A percentile compares a stretch with the other conserved stretches of the same genome.
Evolutionary conservation across 2,113 vertebrate species (phyloP).

Genomic region (Mus musculus): DNA sequence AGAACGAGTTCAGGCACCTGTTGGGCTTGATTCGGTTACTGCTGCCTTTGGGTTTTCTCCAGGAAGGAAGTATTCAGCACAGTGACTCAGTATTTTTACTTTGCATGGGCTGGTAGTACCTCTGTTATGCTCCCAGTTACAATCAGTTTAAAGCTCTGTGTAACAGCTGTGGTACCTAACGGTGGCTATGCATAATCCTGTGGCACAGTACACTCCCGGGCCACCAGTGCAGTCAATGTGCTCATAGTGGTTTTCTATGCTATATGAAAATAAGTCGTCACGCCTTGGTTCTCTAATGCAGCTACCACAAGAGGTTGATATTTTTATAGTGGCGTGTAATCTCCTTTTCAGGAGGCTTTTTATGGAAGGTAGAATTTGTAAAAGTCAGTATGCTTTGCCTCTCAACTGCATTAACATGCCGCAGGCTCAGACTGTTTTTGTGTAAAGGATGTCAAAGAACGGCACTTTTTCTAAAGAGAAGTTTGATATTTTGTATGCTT

Average conservation of each 20-base stretch:
- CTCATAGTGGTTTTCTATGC: slow-evolving; percentile 82
- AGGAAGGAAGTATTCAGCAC: slow-evolving; percentile 78
- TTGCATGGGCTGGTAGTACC: slow-evolving; percentile 81
- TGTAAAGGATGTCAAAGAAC: slow-evolving; percentile 90
- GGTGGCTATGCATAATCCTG: slow-evolving; percentile 73
- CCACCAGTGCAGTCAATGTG: slow-evolving; percentile 75
- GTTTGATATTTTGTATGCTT: slow-evolving; percentile 93
- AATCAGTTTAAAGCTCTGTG: slow-evolving; percentile 71
- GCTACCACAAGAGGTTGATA: slow-evolving; percentile 85
- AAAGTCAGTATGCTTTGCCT: slow-evolving; percentile 87
- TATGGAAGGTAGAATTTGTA: slow-evolving; percentile 86
- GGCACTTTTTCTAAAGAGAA: slow-evolving; percentile 94
- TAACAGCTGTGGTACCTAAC: slow-evolving; percentile 71
- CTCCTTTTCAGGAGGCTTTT: slow-evolving; percentile 87
- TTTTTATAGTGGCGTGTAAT: slow-evolving; percentile 86
- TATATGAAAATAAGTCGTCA: slow-evolving; percentile 83
- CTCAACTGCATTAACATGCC: slow-evolving; percentile 87
- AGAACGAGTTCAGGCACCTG: slow-evolving; percentile 66
- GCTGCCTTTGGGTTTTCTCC: slow-evolving; percentile 82
- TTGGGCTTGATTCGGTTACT: slow-evolving; percentile 70
- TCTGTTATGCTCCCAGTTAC: slow-evolving; percentile 74
- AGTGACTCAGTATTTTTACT: slow-evolving; percentile 80
- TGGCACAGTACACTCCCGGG: slow-evolving; percentile 79
- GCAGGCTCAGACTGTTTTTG: slow-evolving; percentile 88
- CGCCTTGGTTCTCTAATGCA: slow-evolving; percentile 86